Conservation (phyloP, 2,113 vertebrate species). For the Chaenocephalus aceratus region DNA sequence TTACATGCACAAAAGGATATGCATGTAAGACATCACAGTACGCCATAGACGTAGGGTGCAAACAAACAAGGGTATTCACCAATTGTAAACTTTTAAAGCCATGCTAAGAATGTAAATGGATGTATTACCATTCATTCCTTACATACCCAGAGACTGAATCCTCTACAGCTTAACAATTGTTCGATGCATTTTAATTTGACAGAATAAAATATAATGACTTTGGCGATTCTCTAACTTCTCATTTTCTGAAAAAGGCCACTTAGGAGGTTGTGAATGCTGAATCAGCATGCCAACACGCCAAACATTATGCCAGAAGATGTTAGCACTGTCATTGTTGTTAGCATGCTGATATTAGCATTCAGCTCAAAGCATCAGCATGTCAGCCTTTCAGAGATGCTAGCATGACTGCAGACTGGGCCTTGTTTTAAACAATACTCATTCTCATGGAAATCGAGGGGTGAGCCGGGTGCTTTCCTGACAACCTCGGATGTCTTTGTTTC, state of each 20-base stretch:
- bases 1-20: conserved; percentile 34
- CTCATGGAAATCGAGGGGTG: conserved; percentile 37
- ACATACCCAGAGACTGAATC: neutral
- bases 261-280: too few relatives aligned
- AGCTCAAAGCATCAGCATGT: too few relatives aligned
- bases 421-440: conserved; percentile 22
- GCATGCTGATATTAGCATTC: neutral
- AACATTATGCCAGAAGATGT: neutral
- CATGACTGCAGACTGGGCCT: neutral
- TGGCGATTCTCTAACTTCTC: neutral
- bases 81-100: neutral
- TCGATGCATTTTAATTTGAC: neutral
- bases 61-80: neutral
- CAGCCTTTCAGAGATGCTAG: neutral
- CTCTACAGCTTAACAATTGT: neutral
- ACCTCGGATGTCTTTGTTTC: conserved; percentile 65
- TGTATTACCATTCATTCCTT: neutral
- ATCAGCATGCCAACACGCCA: neutral
- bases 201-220: too few relatives aligned
- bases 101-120: neutral
- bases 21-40: conserved; percentile 7
- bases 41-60: neutral
- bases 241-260: neutral
- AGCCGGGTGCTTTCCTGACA: conserved; percentile 29
- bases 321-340: neutral